These are phyloP conservation scores for Phycodurus eques DNA, from an alignment of 2,113 vertebrate genomes.

Conservation along the genomic window DNA sequence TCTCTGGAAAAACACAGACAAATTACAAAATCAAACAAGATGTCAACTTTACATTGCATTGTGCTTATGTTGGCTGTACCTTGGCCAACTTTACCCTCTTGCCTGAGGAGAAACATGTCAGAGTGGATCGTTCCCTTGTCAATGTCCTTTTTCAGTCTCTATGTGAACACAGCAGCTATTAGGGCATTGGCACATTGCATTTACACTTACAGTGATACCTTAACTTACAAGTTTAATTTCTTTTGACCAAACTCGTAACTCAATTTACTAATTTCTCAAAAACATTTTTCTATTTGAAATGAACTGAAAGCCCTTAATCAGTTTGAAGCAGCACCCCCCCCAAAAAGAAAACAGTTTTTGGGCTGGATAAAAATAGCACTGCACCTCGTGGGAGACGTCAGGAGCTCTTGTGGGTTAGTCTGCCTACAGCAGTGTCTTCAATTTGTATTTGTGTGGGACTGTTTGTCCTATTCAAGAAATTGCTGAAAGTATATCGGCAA, in stretches of 20 bases:
- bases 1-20: conserved; percentile 68
- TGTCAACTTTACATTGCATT: background rate
- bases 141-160: conserved; percentile 93
- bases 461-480: too few species aligned
- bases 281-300: too few species aligned
- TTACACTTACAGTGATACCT: background rate
- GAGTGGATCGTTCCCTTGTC: conserved; percentile 90
- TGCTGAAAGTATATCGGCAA: too few species aligned
- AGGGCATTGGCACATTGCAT: background rate
- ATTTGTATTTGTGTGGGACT: background rate
- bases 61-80: conserved; percentile 54
- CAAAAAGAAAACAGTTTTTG: too few species aligned
- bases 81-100: conserved; percentile 77
- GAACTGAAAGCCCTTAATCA: background rate
- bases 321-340: background rate
- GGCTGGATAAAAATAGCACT: too few species aligned
- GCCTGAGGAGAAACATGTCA: conserved; percentile 88
- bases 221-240: background rate
- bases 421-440: too few species aligned
- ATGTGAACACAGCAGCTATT: conserved; percentile 16
- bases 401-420: too few species aligned
- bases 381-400: too few species aligned
- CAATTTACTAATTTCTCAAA: background rate
- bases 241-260: background rate
- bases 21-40: background rate